These are phyloP conservation scores for Drosophila niveifrons DNA, from an alignment of 2,888 invertebrate species.

Conservation along the genomic window DNA sequence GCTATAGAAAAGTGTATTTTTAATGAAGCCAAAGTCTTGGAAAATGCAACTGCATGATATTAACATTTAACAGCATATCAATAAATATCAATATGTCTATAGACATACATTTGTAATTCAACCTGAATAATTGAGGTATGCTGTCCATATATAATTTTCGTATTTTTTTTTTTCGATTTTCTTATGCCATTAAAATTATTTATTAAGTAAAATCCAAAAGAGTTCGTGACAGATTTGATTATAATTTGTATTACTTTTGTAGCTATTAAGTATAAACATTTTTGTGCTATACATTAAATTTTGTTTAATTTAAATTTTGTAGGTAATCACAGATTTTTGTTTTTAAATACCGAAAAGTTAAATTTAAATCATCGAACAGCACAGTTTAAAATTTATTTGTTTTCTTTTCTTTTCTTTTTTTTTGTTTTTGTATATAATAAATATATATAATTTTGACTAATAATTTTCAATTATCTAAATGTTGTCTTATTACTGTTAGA, in stretches of 20 bases:
- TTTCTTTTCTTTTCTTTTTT: conserved; percentile 53
- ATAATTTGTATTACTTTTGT: conserved; percentile 44
- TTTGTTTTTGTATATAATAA: conserved; percentile 50
- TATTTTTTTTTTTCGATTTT: conserved; percentile 15
- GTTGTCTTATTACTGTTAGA: conserved; percentile 51
- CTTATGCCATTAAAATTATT: conserved; percentile 37
- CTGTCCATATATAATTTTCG: conserved; percentile 11
- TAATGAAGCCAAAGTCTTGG: conserved; percentile 61
- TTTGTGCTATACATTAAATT: conserved; percentile 73
- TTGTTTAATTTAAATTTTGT: conserved; percentile 83
- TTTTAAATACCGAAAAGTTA: conserved; percentile 83
- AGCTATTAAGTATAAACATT: conserved; percentile 52
- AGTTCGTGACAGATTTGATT: conserved; percentile 49
- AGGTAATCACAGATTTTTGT: conserved; percentile 85
- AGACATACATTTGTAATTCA: conserved; percentile 15
- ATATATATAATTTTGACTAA: conserved; percentile 83
- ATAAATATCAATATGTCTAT: conserved; percentile 22
- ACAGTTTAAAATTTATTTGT: conserved; percentile 69
- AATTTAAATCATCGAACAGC: conserved; percentile 81
- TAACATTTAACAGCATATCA: conserved; percentile 52
- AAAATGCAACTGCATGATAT: conserved; percentile 75
- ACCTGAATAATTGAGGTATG: conserved; percentile 9
- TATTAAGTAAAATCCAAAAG: conserved; percentile 59
- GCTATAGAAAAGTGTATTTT: conserved; percentile 25
- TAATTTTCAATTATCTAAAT: conserved; percentile 83